Conservation (phyloP, 2,797 vertebrate genomes). For the Pagetopsis macropterus region DNA sequence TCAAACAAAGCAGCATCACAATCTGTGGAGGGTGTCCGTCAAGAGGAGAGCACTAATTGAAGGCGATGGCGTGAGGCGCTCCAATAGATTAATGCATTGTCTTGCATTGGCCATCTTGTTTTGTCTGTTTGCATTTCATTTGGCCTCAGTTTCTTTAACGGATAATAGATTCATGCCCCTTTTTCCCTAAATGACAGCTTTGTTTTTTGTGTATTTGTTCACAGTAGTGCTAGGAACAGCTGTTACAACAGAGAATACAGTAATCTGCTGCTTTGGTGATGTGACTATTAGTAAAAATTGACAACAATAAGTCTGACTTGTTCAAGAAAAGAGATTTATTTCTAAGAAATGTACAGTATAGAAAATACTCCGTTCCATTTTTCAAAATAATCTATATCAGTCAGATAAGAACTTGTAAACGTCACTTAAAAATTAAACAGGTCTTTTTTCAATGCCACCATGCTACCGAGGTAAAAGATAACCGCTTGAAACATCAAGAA, state of each 20-base stretch:
- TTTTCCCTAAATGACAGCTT: background rate
- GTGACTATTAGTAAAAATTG: background rate
- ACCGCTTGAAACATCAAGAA: conserved; percentile 62
- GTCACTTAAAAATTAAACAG: conserved; percentile 75
- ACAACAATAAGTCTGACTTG: conserved; percentile 24
- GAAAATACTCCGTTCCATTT: conserved; percentile 85
- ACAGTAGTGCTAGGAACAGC: background rate
- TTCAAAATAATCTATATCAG: conserved; percentile 85
- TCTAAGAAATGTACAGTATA: conserved; percentile 87
- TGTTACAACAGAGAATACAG: background rate
- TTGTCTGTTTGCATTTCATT: conserved; percentile 52
- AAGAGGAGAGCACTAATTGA: conserved; percentile 44
- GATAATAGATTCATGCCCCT: conserved; percentile 12
- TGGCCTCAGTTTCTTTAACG: conserved; percentile 27
- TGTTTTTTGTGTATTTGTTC: background rate
- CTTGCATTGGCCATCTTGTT: conserved; percentile 24
- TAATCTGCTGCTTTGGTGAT: background rate
- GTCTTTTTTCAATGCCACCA: conserved; percentile 66
- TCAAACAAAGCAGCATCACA: conserved; percentile 17
- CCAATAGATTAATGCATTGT: conserved; percentile 35
- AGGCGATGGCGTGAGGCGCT: conserved; percentile 36
- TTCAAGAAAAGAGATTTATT: conserved; percentile 84
- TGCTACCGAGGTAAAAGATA: conserved; percentile 82
- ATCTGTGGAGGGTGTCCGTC: conserved; percentile 30
- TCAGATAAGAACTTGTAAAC: conserved; percentile 85